phyloP scores from a whole-genome alignment of 2,797 vertebrate genomes.

The Mustela erminea region DNA sequence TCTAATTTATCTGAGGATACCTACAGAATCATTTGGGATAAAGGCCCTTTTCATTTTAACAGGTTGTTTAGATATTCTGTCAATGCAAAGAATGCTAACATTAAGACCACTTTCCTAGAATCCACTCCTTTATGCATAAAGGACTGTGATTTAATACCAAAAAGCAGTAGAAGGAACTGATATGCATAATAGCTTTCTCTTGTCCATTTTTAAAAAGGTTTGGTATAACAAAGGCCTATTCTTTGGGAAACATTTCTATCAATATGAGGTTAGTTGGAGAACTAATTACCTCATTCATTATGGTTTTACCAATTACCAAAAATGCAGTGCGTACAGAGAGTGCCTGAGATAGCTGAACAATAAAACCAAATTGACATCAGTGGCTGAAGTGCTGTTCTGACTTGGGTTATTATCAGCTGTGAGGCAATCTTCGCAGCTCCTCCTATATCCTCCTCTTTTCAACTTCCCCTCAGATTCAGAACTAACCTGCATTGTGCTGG shows the following conservation, averaged over 20 bases:
- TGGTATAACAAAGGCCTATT: not conserved
- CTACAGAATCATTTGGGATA: slow-evolving; percentile 38
- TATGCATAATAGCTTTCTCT: slow-evolving; percentile 41
- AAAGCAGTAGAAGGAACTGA: not conserved
- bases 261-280: slow-evolving; percentile 5
- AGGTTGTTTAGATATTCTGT: slow-evolving; percentile 62
- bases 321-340: not conserved
- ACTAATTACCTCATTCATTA: not conserved
- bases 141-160: slow-evolving; percentile 46
- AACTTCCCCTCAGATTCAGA: slow-evolving; percentile 18
- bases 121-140: slow-evolving; percentile 46
- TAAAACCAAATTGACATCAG: not conserved
- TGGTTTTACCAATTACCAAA: not conserved
- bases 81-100: slow-evolving; percentile 53
- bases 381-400: not conserved
- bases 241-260: slow-evolving; percentile 61
- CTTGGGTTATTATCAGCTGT: not conserved
- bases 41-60: slow-evolving; percentile 62
- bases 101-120: slow-evolving; percentile 50
- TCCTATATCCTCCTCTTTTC: not conserved
- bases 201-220: not conserved
- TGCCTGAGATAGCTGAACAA: not conserved
- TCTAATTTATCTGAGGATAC: slow-evolving; percentile 59
- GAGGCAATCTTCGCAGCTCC: not conserved
- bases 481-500: not conserved